Conservation (phyloP, 2,888 invertebrate species). For the Cataglyphis livida region DNA sequence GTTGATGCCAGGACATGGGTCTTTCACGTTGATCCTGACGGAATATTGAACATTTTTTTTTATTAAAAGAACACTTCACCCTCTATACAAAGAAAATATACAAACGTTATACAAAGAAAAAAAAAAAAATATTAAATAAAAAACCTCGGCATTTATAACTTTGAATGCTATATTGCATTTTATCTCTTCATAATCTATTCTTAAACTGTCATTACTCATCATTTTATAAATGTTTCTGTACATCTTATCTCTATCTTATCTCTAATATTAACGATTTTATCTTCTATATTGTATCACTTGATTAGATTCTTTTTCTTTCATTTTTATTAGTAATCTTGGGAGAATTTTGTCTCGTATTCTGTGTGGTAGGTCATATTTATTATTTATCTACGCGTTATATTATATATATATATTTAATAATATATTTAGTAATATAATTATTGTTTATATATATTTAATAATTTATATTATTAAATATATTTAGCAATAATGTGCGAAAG, state of each 20-base stretch:
- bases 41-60: slow-evolving; percentile 12
- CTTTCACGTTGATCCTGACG: slow-evolving; percentile 19
- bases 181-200: neutral
- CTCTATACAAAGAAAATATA: neutral
- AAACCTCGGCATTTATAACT: neutral
- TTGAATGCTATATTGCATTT: neutral
- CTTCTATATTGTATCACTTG: neutral
- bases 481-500: neutral
- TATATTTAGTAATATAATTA: too few relatives aligned
- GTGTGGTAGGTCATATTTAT: neutral
- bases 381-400: neutral
- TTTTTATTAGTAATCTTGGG: neutral
- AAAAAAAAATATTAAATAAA: neutral
- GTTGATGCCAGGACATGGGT: neutral
- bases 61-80: neutral
- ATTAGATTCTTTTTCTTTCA: neutral
- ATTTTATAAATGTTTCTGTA: neutral
- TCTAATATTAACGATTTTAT: neutral
- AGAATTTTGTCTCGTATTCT: neutral
- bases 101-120: neutral
- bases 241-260: too few relatives aligned
- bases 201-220: neutral
- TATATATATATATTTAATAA: too few relatives aligned
- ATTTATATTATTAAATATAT: neutral
- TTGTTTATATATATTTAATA: too few relatives aligned